Evolutionary conservation across 2,113 vertebrate species (phyloP).

Genomic region (Pycnonotus jocosus): DNA sequence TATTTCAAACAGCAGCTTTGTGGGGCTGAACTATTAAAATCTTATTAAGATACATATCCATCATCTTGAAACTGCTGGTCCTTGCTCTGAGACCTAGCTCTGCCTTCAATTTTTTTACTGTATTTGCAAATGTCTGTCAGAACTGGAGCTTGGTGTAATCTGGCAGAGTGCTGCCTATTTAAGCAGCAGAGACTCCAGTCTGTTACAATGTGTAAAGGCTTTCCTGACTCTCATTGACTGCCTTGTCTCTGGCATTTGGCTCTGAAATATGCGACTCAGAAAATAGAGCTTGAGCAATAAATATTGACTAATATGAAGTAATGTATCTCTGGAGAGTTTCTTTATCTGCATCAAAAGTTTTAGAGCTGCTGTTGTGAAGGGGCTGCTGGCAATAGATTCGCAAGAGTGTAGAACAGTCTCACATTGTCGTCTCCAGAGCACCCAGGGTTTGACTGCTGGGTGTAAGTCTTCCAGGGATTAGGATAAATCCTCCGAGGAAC

Average conservation of each 20-base stretch:
- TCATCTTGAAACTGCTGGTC: not conserved
- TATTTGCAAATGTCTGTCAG: not conserved
- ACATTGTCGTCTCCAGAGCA: rapidly evolving
- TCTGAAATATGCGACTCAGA: not conserved
- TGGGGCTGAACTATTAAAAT: not conserved
- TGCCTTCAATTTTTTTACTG: not conserved
- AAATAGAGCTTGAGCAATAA: not conserved
- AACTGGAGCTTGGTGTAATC: not conserved
- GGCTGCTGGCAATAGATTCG: not conserved
- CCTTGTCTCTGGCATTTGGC: not conserved
- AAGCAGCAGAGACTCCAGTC: not conserved
- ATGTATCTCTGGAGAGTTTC: not conserved
- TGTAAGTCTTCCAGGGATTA: not conserved
- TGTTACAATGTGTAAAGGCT: not conserved
- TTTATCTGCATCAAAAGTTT: conserved; percentile 23
- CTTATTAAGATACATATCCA: not conserved
- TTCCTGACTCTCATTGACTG: not conserved
- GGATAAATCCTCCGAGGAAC: not conserved
- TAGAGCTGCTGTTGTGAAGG: not conserved
- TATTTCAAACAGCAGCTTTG: not conserved
- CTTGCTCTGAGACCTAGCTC: not conserved
- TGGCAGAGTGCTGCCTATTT: not conserved
- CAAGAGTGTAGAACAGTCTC: not conserved
- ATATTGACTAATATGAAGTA: not conserved
- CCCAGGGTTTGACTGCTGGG: not conserved